These are phyloP conservation scores for Hyphantria cunea DNA, from an alignment of 1,140 invertebrate species.

Conservation along the genomic window DNA sequence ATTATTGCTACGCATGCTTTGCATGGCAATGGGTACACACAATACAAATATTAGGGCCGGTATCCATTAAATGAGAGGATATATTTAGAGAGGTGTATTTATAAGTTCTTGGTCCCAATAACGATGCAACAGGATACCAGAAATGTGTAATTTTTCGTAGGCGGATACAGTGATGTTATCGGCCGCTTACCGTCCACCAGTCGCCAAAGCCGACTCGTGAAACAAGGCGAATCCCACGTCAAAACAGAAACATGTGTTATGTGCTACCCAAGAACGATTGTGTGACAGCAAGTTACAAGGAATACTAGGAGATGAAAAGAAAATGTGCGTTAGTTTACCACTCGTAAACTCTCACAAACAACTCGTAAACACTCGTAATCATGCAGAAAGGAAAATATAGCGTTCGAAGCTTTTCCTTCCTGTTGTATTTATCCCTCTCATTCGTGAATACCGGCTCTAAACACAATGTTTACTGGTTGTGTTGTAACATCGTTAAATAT, in stretches of 20 bases:
- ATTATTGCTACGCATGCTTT: conserved; percentile 35
- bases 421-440: background rate
- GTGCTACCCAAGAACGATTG: background rate
- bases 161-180: no score
- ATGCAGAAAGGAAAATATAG: background rate
- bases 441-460: background rate
- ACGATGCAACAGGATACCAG: no score
- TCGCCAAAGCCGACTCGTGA: background rate
- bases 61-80: no score
- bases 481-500: conserved; percentile 9
- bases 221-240: no score
- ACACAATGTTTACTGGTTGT: conserved; percentile 16
- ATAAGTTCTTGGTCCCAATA: no score
- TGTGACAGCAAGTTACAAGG: no score
- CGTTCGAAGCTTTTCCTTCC: background rate
- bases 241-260: background rate
- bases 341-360: no score
- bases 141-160: background rate
- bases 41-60: no score
- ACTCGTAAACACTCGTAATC: no score
- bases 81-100: background rate
- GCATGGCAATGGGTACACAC: conserved; percentile 31
- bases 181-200: background rate
- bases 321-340: background rate
- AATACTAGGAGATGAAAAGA: no score